Conservation (phyloP, 2,113 vertebrate genomes). For the Centropristis striata region DNA sequence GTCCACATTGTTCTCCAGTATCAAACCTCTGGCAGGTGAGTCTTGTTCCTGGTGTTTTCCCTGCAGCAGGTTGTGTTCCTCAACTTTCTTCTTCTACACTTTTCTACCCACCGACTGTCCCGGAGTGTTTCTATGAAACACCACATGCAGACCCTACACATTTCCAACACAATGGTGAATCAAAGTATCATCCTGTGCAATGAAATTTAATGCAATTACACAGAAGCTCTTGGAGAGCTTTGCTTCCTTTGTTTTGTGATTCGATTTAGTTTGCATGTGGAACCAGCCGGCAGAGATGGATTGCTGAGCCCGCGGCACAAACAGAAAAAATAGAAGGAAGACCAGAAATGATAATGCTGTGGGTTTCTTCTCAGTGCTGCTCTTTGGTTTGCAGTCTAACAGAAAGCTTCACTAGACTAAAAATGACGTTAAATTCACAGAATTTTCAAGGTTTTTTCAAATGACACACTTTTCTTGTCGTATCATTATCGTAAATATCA, state of each 20-base stretch:
- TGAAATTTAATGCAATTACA: conserved; percentile 67
- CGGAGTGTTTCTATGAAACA: no score
- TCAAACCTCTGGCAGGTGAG: no score
- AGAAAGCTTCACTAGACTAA: background rate
- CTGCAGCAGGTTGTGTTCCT: no score
- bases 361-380: conserved; percentile 19
- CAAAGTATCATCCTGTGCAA: conserved; percentile 49
- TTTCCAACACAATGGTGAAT: conserved; percentile 49
- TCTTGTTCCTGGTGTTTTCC: no score
- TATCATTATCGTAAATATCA: background rate
- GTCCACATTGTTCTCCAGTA: no score
- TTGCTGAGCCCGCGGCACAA: conserved; percentile 34
- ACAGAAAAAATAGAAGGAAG: conserved; percentile 48
- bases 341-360: conserved; percentile 45
- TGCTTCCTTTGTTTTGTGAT: conserved; percentile 64
- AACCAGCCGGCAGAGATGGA: conserved; percentile 58
- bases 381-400: conserved; percentile 3
- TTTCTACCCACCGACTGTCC: no score
- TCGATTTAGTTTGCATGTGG: conserved; percentile 67
- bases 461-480: background rate
- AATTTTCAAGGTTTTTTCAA: background rate
- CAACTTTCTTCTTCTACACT: no score
- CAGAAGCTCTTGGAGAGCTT: conserved; percentile 52
- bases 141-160: conserved; percentile 1
- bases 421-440: no score